These are phyloP conservation scores for Cheumatopsyche charites DNA, from an alignment of 1,140 invertebrate species.

Conservation along the genomic window DNA sequence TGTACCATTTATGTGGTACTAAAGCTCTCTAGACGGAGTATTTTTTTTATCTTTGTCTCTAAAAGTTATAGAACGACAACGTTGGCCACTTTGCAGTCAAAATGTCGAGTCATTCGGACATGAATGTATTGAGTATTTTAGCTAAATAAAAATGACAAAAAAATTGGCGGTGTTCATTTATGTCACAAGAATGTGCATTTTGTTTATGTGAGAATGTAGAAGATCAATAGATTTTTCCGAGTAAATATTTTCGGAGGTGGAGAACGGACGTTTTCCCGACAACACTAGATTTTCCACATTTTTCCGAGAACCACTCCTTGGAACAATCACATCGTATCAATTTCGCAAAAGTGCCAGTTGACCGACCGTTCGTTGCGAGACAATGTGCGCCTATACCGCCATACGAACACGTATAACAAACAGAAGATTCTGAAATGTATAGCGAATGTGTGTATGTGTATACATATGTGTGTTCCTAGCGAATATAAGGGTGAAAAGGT, in stretches of 20 bases:
- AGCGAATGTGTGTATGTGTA: background rate
- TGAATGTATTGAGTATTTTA: too few relatives aligned
- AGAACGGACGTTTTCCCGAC: background rate
- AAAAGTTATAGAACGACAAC: background rate
- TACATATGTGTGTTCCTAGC: background rate
- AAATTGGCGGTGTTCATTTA: background rate
- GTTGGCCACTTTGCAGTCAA: background rate
- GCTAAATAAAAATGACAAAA: too few relatives aligned
- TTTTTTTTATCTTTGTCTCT: slow-evolving; percentile 1
- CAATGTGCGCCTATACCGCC: background rate
- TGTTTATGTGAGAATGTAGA: background rate
- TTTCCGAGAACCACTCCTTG: slow-evolving; percentile 25
- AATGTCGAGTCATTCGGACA: background rate
- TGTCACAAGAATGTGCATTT: too few relatives aligned
- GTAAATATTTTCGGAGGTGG: slow-evolving; percentile 10
- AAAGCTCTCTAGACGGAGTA: background rate
- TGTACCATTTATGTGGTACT: slow-evolving; percentile 19
- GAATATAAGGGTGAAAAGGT: slow-evolving; percentile 14
- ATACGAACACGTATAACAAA: too few relatives aligned
- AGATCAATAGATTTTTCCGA: slow-evolving; percentile 18
- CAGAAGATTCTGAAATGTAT: too few relatives aligned
- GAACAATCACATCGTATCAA: slow-evolving; percentile 38
- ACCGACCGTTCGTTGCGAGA: slow-evolving; percentile 13
- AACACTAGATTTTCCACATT: slow-evolving; percentile 26
- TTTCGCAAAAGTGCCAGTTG: slow-evolving; percentile 34